Evolutionary conservation across 92 coral and sea anemone genomes (phyloP).

Genomic region (Zoanthus sociatus): DNA sequence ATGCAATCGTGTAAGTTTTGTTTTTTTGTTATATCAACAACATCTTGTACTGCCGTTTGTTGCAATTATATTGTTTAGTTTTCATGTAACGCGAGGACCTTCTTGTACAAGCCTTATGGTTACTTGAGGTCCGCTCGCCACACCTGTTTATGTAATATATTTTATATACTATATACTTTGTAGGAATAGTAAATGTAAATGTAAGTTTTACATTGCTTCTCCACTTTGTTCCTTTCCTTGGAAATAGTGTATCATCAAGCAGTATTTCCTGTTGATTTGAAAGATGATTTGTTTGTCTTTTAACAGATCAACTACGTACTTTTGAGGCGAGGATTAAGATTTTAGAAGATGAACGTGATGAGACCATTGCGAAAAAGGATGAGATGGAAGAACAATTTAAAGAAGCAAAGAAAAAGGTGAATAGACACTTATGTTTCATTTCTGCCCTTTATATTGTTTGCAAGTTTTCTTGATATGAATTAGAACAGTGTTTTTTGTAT

Average conservation of each 20-base stretch:
- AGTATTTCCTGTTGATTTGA: not conserved
- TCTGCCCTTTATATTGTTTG: not conserved
- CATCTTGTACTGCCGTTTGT: too few species aligned
- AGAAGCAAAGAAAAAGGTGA: conserved; percentile 33
- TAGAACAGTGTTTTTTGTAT: not conserved
- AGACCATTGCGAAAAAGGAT: conserved; percentile 26
- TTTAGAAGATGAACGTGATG: conserved; percentile 31
- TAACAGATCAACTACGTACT: conserved; percentile 21
- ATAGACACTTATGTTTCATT: not conserved
- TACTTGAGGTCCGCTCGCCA: too few species aligned
- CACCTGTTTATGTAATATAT: too few species aligned
- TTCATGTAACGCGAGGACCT: too few species aligned
- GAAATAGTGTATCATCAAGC: too few species aligned
- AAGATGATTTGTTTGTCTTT: not conserved
- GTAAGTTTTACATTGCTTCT: too few species aligned
- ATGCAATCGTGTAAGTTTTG: too few species aligned
- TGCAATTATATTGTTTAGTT: too few species aligned
- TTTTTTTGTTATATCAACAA: too few species aligned
- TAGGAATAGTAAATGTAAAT: too few species aligned
- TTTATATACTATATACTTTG: too few species aligned
- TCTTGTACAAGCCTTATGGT: too few species aligned
- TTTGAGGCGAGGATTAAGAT: conserved; percentile 32
- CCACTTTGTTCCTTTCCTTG: not conserved
- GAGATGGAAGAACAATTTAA: conserved; percentile 18
- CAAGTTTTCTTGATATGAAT: not conserved